phyloP scores from a whole-genome alignment of 2,888 invertebrate genomes.

The Tetranychus piercei region DNA sequence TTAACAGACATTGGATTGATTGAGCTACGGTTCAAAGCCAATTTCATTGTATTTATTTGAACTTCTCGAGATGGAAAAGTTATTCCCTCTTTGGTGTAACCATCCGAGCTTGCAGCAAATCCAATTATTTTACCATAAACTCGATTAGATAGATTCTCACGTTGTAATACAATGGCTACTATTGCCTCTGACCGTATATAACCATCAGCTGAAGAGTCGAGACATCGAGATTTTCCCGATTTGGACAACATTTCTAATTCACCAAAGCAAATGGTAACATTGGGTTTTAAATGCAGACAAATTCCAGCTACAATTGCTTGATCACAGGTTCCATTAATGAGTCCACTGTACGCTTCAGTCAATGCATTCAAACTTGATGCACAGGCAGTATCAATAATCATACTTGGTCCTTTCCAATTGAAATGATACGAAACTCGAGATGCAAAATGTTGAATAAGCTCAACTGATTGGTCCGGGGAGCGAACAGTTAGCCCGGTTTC shows the following conservation, averaged over 20 bases:
- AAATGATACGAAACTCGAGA: conserved; percentile 37
- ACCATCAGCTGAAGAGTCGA: conserved; percentile 43
- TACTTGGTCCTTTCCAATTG: conserved; percentile 51
- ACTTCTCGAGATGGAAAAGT: conserved; percentile 61
- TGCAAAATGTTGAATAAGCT: neutral
- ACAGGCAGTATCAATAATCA: conserved; percentile 22
- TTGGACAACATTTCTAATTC: conserved; percentile 38
- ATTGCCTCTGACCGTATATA: conserved; percentile 64
- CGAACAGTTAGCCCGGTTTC: conserved; percentile 28
- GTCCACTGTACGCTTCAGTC: conserved; percentile 36
- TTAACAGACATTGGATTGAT: conserved; percentile 29
- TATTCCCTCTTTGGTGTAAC: conserved; percentile 71
- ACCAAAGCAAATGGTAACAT: conserved; percentile 37
- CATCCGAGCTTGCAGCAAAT: conserved; percentile 79
- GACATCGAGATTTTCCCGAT: conserved; percentile 35
- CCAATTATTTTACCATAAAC: conserved; percentile 70
- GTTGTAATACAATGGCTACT: conserved; percentile 51
- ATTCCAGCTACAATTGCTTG: conserved; percentile 38
- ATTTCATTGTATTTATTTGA: conserved; percentile 43
- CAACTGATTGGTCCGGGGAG: neutral
- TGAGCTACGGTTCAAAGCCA: conserved; percentile 21
- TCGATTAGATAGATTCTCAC: conserved; percentile 45
- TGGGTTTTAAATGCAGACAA: conserved; percentile 36
- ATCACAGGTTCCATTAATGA: conserved; percentile 45
- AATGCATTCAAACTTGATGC: conserved; percentile 21